Conservation (phyloP, 2,888 invertebrate genomes). For the Druceiella hillmani region DNA sequence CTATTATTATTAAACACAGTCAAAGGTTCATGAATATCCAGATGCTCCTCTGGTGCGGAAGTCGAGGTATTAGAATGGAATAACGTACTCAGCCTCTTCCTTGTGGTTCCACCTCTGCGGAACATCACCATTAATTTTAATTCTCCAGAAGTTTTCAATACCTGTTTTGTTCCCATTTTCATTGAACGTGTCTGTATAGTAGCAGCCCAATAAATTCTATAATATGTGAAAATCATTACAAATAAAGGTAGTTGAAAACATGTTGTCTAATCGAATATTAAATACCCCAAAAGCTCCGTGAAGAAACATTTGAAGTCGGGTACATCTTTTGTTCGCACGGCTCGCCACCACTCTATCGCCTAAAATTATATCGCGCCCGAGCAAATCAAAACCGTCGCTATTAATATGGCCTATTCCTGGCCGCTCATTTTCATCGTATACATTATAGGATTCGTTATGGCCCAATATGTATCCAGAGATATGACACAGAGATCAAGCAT, state of each 20-base stretch:
- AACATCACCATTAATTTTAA: constrained; percentile 74
- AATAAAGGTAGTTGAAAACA: constrained; percentile 86
- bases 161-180: constrained; percentile 74
- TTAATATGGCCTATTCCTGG: constrained; percentile 66
- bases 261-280: constrained; percentile 88
- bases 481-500: constrained; percentile 89
- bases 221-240: constrained; percentile 91
- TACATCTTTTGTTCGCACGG: constrained; percentile 62
- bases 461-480: constrained; percentile 88
- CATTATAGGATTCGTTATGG: constrained; percentile 89
- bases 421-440: constrained; percentile 84
- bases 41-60: constrained; percentile 49
- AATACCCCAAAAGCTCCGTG: constrained; percentile 81
- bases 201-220: constrained; percentile 80
- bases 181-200: constrained; percentile 74
- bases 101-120: constrained; percentile 70
- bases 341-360: constrained; percentile 81
- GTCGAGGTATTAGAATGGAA: constrained; percentile 33
- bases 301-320: constrained; percentile 75
- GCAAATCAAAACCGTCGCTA: constrained; percentile 84
- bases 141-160: constrained; percentile 67
- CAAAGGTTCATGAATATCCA: constrained; percentile 52
- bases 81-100: constrained; percentile 32
- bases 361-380: constrained; percentile 88
- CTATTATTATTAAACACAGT: constrained; percentile 64